Evolutionary conservation across 2,113 vertebrate species (phyloP).

Genomic region (Himantopus leucocephalus): DNA sequence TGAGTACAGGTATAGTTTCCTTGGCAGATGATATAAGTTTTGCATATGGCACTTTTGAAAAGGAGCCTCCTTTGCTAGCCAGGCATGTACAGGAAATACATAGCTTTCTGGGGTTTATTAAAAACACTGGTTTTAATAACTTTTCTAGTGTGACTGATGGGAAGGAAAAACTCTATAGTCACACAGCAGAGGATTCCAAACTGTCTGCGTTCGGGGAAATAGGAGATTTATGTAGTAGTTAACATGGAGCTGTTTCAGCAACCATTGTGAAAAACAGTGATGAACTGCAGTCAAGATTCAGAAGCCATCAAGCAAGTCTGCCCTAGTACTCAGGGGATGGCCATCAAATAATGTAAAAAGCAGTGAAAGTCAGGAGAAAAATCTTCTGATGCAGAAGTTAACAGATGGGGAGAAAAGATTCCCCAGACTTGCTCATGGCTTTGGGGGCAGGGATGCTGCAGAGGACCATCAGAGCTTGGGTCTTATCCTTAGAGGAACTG

Average conservation of each 20-base stretch:
- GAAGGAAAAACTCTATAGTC: conserved; percentile 28
- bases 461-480: not conserved
- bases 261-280: not conserved
- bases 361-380: not conserved
- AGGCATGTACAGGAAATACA: conserved; percentile 32
- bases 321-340: not conserved
- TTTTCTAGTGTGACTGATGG: conserved; percentile 43
- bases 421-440: not conserved
- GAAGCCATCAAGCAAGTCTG: conserved; percentile 4
- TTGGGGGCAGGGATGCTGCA: not conserved
- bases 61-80: not conserved
- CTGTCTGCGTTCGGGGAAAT: conserved; percentile 1
- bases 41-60: not conserved
- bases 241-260: conserved; percentile 19
- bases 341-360: not conserved
- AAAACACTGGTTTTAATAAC: conserved; percentile 48
- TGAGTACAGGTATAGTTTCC: not conserved
- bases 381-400: not conserved
- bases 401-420: not conserved
- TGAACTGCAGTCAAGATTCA: conserved; percentile 11
- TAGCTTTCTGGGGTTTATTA: conserved; percentile 49
- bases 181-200: conserved; percentile 40
- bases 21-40: not conserved
- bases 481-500: not conserved
- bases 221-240: conserved; percentile 42